phyloP scores from a whole-genome alignment of 2,888 invertebrate genomes.

The Reticulitermes lucifugus region DNA sequence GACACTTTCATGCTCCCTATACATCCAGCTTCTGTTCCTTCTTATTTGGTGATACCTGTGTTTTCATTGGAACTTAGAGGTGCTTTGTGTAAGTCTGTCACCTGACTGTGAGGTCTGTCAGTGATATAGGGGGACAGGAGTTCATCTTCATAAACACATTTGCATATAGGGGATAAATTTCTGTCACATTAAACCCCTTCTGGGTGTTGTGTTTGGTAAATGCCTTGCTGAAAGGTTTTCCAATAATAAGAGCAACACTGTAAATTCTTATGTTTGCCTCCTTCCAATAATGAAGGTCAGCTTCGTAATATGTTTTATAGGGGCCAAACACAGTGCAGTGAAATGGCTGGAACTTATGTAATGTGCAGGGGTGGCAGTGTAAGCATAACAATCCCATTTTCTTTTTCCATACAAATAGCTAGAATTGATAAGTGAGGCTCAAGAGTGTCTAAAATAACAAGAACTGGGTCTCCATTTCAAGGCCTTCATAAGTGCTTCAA shows the following conservation, averaged over 20 bases:
- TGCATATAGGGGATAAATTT: not conserved
- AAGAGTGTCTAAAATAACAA: slow-evolving; percentile 55
- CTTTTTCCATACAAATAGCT: slow-evolving; percentile 56
- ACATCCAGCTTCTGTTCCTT: not conserved
- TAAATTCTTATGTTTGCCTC: slow-evolving; percentile 54
- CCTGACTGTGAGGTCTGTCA: not conserved
- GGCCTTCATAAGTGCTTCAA: slow-evolving; percentile 52
- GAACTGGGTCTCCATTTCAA: slow-evolving; percentile 50
- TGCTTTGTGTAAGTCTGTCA: not conserved
- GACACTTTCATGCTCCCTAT: too few relatives aligned
- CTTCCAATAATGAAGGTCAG: slow-evolving; percentile 56
- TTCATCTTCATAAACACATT: not conserved
- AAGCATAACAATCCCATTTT: slow-evolving; percentile 53
- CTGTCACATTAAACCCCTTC: not conserved
- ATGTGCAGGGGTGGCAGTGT: slow-evolving; percentile 59
- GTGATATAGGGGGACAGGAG: not conserved
- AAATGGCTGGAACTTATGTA: slow-evolving; percentile 60
- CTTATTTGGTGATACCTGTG: not conserved
- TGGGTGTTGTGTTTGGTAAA: not conserved
- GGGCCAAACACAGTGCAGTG: slow-evolving; percentile 57
- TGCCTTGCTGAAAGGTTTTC: slow-evolving; percentile 4
- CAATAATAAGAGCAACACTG: slow-evolving; percentile 47
- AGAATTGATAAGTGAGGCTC: slow-evolving; percentile 53
- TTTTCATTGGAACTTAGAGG: not conserved
- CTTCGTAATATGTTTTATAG: slow-evolving; percentile 57